Conservation (phyloP, 1,140 invertebrate genomes). For the Wasmannia auropunctata region DNA sequence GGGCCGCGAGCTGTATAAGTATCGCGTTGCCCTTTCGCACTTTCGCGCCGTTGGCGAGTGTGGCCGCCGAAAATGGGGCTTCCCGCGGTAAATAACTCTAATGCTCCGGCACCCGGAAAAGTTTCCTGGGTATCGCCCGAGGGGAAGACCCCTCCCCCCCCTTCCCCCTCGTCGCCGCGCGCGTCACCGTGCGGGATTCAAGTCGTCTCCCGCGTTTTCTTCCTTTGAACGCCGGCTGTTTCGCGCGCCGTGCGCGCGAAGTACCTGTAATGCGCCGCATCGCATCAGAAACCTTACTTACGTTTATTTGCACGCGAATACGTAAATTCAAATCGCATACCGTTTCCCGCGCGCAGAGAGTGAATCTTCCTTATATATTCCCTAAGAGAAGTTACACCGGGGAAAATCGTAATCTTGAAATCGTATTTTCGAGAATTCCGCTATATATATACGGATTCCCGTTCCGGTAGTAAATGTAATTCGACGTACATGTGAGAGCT, state of each 20-base stretch:
- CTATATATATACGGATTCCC: not conserved
- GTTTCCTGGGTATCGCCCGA: constrained; percentile 33
- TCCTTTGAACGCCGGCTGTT: not conserved
- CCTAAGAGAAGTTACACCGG: not conserved
- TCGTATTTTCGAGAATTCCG: not conserved
- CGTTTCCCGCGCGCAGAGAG: not conserved
- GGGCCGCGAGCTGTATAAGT: constrained; percentile 37
- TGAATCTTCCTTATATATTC: not conserved
- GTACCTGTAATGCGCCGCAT: not conserved
- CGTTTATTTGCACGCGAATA: constrained; percentile 7
- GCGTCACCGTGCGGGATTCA: too few species aligned
- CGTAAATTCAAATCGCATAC: constrained; percentile 15
- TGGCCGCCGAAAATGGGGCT: constrained; percentile 32
- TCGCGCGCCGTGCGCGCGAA: too few species aligned
- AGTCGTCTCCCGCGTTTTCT: not conserved
- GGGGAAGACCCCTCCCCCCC: too few species aligned
- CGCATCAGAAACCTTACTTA: not conserved
- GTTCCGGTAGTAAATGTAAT: not conserved
- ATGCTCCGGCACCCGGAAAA: constrained; percentile 44
- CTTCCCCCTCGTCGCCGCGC: too few species aligned
- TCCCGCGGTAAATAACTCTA: constrained; percentile 63
- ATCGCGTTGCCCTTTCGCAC: constrained; percentile 39
- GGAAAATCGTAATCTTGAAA: too few species aligned
- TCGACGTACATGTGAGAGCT: not conserved
- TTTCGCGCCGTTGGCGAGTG: not conserved